These are phyloP conservation scores for Tiaroga cobitis DNA, from an alignment of 2,797 vertebrate genomes.

Conservation along the genomic window DNA sequence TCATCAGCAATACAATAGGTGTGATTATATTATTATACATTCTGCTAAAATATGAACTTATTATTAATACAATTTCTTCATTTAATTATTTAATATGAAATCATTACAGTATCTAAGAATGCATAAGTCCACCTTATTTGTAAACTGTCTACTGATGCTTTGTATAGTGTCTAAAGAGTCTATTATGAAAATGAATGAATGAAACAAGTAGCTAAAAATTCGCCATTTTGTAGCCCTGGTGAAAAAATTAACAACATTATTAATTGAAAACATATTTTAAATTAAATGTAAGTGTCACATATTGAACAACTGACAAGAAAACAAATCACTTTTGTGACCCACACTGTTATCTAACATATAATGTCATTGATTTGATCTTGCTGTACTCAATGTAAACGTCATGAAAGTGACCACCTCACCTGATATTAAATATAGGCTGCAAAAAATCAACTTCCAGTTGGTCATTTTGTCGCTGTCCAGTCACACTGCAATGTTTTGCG, in stretches of 20 bases:
- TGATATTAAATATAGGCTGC: constrained; percentile 24
- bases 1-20: background rate
- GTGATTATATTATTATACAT: background rate
- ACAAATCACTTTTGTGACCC: background rate
- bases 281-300: background rate
- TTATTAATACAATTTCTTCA: background rate
- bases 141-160: background rate
- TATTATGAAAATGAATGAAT: background rate
- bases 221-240: background rate
- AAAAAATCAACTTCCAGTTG: constrained; percentile 11
- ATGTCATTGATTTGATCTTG: background rate
- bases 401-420: constrained; percentile 20
- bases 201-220: background rate
- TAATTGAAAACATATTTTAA: background rate
- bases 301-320: background rate
- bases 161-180: background rate
- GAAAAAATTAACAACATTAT: background rate
- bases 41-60: background rate
- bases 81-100: background rate
- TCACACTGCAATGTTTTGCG: background rate
- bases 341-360: background rate
- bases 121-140: background rate
- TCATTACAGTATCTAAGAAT: background rate
- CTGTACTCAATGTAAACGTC: background rate
- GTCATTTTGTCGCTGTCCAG: constrained; percentile 30